Evolutionary conservation across 2,888 invertebrate genomes (phyloP).

Genomic region (Apoda limacodes): DNA sequence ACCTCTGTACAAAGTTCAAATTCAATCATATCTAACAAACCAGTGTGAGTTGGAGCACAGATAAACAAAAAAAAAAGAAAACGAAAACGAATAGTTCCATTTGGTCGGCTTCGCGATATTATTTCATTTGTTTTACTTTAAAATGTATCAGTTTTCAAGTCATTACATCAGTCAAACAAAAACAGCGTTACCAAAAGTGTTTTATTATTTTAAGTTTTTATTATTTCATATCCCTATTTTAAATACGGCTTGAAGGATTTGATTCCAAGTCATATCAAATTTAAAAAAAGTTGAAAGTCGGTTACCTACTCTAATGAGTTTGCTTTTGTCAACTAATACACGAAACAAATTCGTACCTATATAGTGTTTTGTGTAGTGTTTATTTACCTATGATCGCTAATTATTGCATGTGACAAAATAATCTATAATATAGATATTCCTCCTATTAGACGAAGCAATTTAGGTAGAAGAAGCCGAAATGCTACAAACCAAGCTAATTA

Average conservation of each 20-base stretch:
- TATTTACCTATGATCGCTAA: no score
- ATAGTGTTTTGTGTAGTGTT: no score
- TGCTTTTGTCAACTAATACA: slow-evolving; percentile 19
- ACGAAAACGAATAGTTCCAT: no score
- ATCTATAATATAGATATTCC: slow-evolving; percentile 20
- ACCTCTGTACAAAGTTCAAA: slow-evolving; percentile 5
- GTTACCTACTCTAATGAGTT: slow-evolving; percentile 18
- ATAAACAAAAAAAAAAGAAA: slow-evolving; percentile 15
- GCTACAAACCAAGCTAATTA: slow-evolving; percentile 28
- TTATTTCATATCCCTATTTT: not conserved
- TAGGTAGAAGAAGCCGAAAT: slow-evolving; percentile 27
- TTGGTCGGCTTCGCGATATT: no score
- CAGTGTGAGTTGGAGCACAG: slow-evolving; percentile 19
- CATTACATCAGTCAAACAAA: slow-evolving; percentile 3
- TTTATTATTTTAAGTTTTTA: no score
- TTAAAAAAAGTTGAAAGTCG: slow-evolving; percentile 6
- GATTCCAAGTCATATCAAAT: slow-evolving; percentile 5
- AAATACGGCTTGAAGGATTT: slow-evolving; percentile 1
- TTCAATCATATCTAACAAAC: slow-evolving; percentile 19
- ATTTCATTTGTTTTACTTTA: slow-evolving; percentile 5
- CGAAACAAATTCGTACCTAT: no score
- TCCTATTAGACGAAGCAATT: slow-evolving; percentile 22
- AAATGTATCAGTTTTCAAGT: slow-evolving; percentile 3
- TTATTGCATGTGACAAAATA: slow-evolving; percentile 27
- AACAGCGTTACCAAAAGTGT: slow-evolving; percentile 1